Percentiles rank a stretch among this genome's conserved stretches.
These are phyloP conservation scores for Biston stratarius DNA, from an alignment of 2,888 invertebrate genomes.

Conservation along the genomic window DNA sequence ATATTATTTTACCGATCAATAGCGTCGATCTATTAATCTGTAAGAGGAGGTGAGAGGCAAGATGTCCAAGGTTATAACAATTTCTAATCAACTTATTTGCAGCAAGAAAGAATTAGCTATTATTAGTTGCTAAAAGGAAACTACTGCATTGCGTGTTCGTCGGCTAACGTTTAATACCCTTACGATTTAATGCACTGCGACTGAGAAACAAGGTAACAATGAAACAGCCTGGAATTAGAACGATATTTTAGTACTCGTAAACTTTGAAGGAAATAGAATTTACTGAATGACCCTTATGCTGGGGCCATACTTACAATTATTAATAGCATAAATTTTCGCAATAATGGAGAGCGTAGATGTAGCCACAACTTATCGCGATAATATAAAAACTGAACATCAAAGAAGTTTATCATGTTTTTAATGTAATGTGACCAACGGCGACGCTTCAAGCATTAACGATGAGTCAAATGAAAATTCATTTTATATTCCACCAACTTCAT, in stretches of 20 bases:
- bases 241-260: neutral
- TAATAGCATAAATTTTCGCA: no score
- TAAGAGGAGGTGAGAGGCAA: neutral
- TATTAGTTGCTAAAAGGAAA: conserved; percentile 51
- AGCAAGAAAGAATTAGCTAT: conserved; percentile 24
- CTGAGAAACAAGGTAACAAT: neutral
- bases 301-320: no score
- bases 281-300: neutral
- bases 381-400: no score
- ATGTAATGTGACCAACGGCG: no score
- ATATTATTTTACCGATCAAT: no score
- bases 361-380: no score
- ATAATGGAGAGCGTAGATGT: no score
- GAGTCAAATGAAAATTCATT: no score
- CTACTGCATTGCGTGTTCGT: conserved; percentile 46
- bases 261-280: neutral
- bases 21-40: neutral
- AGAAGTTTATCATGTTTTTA: no score
- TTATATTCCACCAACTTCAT: no score
- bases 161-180: conserved; percentile 38
- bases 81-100: conserved; percentile 4
- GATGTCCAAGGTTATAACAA: conserved; percentile 6
- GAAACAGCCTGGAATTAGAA: neutral
- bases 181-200: conserved; percentile 15
- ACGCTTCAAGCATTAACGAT: no score